Base-by-base conservation (phyloP, 2,888 invertebrate genomes). In the Stramonita haemastoma region DNA sequence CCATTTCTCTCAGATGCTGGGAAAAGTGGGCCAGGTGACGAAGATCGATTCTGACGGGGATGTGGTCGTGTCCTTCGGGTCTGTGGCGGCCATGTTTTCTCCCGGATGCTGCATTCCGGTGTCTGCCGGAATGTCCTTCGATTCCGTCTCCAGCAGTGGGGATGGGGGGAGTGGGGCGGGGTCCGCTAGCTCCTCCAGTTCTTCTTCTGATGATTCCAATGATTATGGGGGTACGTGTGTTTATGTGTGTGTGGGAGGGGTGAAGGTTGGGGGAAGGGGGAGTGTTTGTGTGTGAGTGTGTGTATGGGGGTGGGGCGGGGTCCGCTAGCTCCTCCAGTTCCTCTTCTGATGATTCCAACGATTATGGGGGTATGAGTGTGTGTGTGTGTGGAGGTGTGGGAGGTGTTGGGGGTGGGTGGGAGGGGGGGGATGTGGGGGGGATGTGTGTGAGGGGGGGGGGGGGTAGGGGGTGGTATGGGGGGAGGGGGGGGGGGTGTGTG, bases 11-110 rank as follows among this genome's bases (percentile, higher is more conserved):
- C 81, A 90, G 90, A 87, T 87, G 0, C n/a, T 89, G 86, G 90
- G 90, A 11, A 90, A 90, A 60, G 70, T 87, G n/a, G 90, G 90
- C 26, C 89, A 88, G 46, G 87, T 90, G 22, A 87, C 89, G n/a
- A 90, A 89, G 46, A 84, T 89, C 15, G 90, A 89, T 29, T 77
- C 86, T 32, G 85, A 90, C 36, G 87, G 89, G 4, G 85, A 89
- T 34, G 89, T 90, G 70, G 84, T 89, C 32, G 87, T 90, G 26
- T 46, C 87, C 15, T 89, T 90, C 77, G 90, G 90, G 4, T 19
- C 70, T 36, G 46, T 15, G 46, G 81, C 89, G 19, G 84, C 46
- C 36, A 77, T 89, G 57, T 87, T 85, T 34, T 81, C 70, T n/a
- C 89, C 90, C 1, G 90, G 87, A n/a, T 89, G 89, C 46, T 90